Percentiles rank a stretch among this genome's conserved stretches.
Evolutionary conservation across 2,113 vertebrate species (phyloP).

Genomic region (Progne subis): DNA sequence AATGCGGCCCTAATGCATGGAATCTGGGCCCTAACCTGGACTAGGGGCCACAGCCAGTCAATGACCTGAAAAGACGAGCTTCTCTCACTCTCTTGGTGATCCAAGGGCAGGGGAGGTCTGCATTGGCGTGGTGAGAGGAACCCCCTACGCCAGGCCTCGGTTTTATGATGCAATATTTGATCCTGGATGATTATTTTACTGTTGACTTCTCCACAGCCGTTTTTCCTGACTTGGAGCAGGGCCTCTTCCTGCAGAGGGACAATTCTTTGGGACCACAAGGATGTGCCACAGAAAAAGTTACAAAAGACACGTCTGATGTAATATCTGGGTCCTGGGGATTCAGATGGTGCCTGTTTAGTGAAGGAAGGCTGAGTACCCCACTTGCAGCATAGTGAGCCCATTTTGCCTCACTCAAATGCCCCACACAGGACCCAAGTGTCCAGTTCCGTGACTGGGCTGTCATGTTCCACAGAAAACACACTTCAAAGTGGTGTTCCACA

Average conservation of each 20-base stretch:
- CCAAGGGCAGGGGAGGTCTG: background rate
- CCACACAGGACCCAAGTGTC: background rate
- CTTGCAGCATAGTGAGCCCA: background rate
- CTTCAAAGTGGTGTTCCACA: background rate
- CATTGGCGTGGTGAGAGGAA: background rate
- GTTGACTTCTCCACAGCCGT: background rate
- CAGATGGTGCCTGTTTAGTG: background rate
- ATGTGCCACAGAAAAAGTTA: background rate
- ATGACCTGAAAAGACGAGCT: rapidly evolving
- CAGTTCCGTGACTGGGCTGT: background rate
- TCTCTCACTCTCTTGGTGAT: background rate
- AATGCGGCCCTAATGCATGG: background rate
- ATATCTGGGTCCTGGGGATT: too few species aligned
- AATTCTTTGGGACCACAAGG: background rate
- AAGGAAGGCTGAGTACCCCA: background rate
- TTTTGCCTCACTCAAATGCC: background rate
- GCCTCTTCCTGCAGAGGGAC: rapidly evolving
- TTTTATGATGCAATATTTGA: background rate
- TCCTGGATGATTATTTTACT: background rate
- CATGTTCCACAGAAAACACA: background rate
- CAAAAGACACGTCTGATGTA: background rate
- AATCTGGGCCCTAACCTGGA: background rate
- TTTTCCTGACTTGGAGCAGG: background rate
- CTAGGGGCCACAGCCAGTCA: rapidly evolving
- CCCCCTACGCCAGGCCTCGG: background rate